Conservation (phyloP, 2,888 invertebrate species). For the Suillia variegata region DNA sequence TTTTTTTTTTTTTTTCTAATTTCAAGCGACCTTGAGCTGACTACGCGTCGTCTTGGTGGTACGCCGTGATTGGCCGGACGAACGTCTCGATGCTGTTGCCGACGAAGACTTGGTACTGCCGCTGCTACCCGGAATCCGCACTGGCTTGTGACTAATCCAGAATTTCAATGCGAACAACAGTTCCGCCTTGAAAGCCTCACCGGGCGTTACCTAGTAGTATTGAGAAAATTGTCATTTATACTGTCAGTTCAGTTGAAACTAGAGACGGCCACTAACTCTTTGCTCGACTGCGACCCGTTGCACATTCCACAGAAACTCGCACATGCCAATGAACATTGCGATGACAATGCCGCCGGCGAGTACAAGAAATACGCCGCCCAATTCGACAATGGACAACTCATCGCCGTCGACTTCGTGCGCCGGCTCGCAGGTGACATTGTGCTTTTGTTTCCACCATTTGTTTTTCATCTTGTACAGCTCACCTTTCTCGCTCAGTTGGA, state of each 20-base stretch:
- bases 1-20: too few relatives aligned
- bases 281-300: conserved; percentile 77
- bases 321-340: conserved; percentile 76
- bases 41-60: too few relatives aligned
- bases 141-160: conserved; percentile 76
- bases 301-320: conserved; percentile 86
- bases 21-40: too few relatives aligned
- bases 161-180: conserved; percentile 75
- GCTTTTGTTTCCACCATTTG: conserved; percentile 88
- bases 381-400: conserved; percentile 66
- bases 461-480: conserved; percentile 79
- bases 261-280: conserved; percentile 65
- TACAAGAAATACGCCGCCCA: conserved; percentile 90
- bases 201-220: conserved; percentile 68
- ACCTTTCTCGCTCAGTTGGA: conserved; percentile 90
- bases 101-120: conserved; percentile 31
- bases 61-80: conserved; percentile 33
- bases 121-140: conserved; percentile 52
- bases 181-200: conserved; percentile 74
- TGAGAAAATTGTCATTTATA: too few relatives aligned
- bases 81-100: conserved; percentile 26
- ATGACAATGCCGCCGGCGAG: conserved; percentile 74
- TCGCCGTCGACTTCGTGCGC: conserved; percentile 48
- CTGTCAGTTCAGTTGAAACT: conserved; percentile 3
- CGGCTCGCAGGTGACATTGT: conserved; percentile 61